Base-by-base conservation (phyloP, 2,888 invertebrate species). In the Hemistola chrysoprasaria region DNA sequence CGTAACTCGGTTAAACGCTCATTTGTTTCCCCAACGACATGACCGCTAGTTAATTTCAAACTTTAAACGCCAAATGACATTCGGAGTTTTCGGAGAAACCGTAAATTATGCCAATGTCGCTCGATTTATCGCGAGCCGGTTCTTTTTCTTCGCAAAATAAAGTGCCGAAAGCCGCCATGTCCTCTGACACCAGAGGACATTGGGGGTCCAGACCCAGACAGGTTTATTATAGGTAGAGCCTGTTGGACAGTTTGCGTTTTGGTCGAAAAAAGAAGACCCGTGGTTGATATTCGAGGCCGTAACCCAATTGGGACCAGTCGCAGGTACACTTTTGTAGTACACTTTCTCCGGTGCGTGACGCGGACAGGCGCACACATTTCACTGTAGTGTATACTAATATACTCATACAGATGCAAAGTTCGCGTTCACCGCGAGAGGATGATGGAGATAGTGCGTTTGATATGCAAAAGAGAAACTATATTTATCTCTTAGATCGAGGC, bases 321-420 rank as follows among this genome's bases (percentile, higher is more conserved):
- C 75, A 74, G 76, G 79, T 80, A 76, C 69, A 59, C 63, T 73
- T 67, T 78, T 78, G 79, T 81, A 75, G 81, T 86, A 83, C 83
- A 88, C 87, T 88, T 88, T 88, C 87, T 79, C 87, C 83, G 56
- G 57, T 78, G 76, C 78, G 78, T 82, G 84, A 83, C 82, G 81
- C 70, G 71, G 67, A 67, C 74, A 65, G 47, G 32, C 41, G 27
- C 67, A 70, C 66, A 66, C 81, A 70, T 82, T 83, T 85, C 84
- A 75, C 81, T 65, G 64, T 56, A n/a, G n/a, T n/a, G n/a, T n/a
- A n/a, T n/a, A n/a, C n/a, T n/a, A n/a, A n/a, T n/a, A n/a, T n/a
- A 16, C 16, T 16, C 16, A 4, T 16, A 40, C 71, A 36, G 69
- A 73, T 32, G 27, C 32, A 21, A 33, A 50, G 53, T 47, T 43